Conservation (phyloP, 2,113 vertebrate species). For the Sander lucioperca region DNA sequence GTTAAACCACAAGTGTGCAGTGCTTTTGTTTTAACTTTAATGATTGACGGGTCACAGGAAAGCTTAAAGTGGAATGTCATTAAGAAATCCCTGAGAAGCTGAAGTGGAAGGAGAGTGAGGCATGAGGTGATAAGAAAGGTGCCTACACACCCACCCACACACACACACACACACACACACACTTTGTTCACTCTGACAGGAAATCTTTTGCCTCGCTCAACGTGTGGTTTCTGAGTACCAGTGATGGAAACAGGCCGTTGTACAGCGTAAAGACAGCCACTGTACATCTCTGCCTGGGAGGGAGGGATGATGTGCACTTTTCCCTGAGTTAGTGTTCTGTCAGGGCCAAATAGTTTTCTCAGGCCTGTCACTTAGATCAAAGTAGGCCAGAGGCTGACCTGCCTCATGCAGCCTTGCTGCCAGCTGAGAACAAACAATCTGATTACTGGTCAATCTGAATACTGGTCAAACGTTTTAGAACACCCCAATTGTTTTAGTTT, state of each 20-base stretch:
- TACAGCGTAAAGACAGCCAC: conserved; percentile 32
- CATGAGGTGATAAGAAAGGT: conserved; percentile 44
- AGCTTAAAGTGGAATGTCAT: conserved; percentile 63
- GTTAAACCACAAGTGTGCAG: conserved; percentile 46
- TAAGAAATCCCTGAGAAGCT: conserved; percentile 70
- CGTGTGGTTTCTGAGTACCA: conserved; percentile 62
- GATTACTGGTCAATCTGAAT: neutral
- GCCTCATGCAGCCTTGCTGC: conserved; percentile 10
- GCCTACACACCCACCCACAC: neutral
- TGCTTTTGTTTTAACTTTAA: conserved; percentile 64
- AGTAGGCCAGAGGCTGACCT: conserved; percentile 7
- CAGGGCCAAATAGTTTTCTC: conserved; percentile 48
- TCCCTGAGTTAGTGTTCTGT: conserved; percentile 36
- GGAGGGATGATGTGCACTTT: conserved; percentile 34
- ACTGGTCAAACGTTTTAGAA: too few relatives aligned
- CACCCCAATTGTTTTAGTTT: too few relatives aligned
- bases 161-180: neutral
- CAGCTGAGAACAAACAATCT: neutral
- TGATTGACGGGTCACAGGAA: conserved; percentile 62
- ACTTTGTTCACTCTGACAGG: conserved; percentile 50
- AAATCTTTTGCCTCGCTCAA: conserved; percentile 55
- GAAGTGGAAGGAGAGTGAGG: conserved; percentile 53
- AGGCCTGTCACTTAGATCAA: conserved; percentile 49
- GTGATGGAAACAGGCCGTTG: conserved; percentile 23
- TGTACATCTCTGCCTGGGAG: conserved; percentile 13